These are phyloP conservation scores for Eristalis pertinax DNA, from an alignment of 2,888 invertebrate genomes.

Conservation along the genomic window DNA sequence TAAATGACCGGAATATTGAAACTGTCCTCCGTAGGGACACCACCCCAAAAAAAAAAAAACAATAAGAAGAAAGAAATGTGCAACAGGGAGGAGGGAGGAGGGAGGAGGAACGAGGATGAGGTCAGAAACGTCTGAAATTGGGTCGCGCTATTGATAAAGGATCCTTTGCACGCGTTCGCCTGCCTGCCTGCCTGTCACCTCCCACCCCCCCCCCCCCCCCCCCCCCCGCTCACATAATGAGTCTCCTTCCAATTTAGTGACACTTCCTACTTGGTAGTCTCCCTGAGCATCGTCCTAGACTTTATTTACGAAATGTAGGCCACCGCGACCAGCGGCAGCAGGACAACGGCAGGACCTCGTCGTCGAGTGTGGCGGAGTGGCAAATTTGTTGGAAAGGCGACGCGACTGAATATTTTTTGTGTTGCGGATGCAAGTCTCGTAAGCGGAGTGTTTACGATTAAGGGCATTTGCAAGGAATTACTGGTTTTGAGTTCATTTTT, in stretches of 20 bases:
- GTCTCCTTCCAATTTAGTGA: conserved; percentile 65
- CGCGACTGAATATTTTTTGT: not conserved
- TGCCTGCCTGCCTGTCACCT: conserved; percentile 25
- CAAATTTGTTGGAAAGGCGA: too few relatives aligned
- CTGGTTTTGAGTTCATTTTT: not conserved
- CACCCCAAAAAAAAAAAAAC: not conserved
- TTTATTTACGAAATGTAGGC: conserved; percentile 43
- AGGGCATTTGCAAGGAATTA: conserved; percentile 43
- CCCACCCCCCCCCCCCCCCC: not conserved
- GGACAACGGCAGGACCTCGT: not conserved
- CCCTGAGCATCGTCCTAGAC: not conserved
- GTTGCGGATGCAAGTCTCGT: conserved; percentile 49
- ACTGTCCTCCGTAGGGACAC: conserved; percentile 47
- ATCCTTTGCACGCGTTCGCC: conserved; percentile 49
- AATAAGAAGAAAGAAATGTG: conserved; percentile 30
- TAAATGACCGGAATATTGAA: conserved; percentile 72
- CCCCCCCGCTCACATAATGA: conserved; percentile 48
- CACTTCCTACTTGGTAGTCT: conserved; percentile 26
- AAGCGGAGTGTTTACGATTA: conserved; percentile 60
- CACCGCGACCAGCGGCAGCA: conserved; percentile 30
- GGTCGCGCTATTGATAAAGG: conserved; percentile 69
- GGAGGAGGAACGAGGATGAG: too few relatives aligned
- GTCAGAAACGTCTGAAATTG: conserved; percentile 57
- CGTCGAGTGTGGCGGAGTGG: not conserved
- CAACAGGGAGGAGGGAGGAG: conserved; percentile 39